Percentiles rank a stretch among this genome's conserved stretches.
These are phyloP conservation scores for Anguilla anguilla DNA, from an alignment of 2,797 vertebrate species.

Conservation along the genomic window DNA sequence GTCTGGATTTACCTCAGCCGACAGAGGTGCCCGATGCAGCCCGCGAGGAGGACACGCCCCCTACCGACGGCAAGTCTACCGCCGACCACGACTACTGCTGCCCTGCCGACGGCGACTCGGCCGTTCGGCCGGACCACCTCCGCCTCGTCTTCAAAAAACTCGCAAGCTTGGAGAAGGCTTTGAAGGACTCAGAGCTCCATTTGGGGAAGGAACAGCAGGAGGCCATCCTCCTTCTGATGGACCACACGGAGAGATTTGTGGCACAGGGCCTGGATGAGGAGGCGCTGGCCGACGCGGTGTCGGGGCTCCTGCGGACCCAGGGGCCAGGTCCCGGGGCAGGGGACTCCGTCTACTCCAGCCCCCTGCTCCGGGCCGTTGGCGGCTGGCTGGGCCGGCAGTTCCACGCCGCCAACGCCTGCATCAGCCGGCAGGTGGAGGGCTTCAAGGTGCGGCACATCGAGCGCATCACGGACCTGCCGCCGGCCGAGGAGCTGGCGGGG, in stretches of 20 bases:
- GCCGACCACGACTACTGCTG: conserved; percentile 76
- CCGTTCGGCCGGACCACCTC: conserved; percentile 23
- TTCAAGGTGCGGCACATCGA: conserved; percentile 82
- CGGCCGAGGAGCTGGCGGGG: conserved; percentile 73
- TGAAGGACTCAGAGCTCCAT: conserved; percentile 39
- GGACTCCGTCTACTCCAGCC: conserved; percentile 66
- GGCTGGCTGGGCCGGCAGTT: conserved; percentile 79
- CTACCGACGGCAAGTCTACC: conserved; percentile 48
- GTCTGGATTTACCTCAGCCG: not conserved
- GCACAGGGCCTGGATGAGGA: conserved; percentile 59
- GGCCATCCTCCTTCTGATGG: conserved; percentile 60
- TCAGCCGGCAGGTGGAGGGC: conserved; percentile 77
- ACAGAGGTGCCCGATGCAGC: not conserved
- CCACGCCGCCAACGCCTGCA: conserved; percentile 70
- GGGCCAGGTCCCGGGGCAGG: conserved; percentile 46
- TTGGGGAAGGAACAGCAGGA: conserved; percentile 52
- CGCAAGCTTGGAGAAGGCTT: conserved; percentile 52
- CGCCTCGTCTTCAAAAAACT: conserved; percentile 56
- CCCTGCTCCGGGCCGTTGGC: conserved; percentile 66
- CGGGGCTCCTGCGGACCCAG: conserved; percentile 64
- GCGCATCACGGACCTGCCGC: conserved; percentile 77
- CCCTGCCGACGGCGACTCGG: conserved; percentile 33
- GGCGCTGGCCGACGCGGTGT: conserved; percentile 55
- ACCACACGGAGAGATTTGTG: conserved; percentile 57
- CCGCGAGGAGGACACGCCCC: conserved; percentile 23